These are phyloP conservation scores for Gobionotothen gibberifrons DNA, from an alignment of 2,797 vertebrate genomes.

Conservation along the genomic window DNA sequence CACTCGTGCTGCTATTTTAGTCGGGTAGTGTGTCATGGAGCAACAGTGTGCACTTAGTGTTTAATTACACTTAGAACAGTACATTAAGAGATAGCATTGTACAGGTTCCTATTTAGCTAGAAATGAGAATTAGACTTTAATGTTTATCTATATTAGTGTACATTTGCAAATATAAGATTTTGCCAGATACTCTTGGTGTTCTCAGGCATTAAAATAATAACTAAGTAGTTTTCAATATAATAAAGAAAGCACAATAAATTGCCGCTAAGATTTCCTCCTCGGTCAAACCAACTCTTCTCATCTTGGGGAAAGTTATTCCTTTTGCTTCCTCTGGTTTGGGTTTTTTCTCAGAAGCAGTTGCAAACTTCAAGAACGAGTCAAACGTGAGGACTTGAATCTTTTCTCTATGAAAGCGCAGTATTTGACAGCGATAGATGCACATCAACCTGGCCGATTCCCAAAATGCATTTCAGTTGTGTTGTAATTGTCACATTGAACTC, in stretches of 20 bases:
- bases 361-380: slow-evolving; percentile 11
- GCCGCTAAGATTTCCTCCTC: slow-evolving; percentile 1
- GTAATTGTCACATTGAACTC: background rate
- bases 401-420: background rate
- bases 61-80: background rate
- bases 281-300: background rate
- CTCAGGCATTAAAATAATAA: background rate
- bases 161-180: background rate
- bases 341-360: background rate
- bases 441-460: background rate
- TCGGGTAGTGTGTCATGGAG: background rate
- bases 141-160: too few species aligned
- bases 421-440: background rate
- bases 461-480: background rate
- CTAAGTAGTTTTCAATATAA: too few species aligned
- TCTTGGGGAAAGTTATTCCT: slow-evolving; percentile 1
- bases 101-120: too few species aligned
- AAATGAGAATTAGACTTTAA: too few species aligned
- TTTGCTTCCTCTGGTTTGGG: background rate
- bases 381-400: background rate
- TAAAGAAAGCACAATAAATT: background rate
- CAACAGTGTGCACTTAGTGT: background rate
- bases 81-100: background rate
- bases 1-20: background rate
- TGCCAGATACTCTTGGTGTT: background rate